phyloP scores from a whole-genome alignment of 2,113 vertebrate species.

The Eublepharis macularius region DNA sequence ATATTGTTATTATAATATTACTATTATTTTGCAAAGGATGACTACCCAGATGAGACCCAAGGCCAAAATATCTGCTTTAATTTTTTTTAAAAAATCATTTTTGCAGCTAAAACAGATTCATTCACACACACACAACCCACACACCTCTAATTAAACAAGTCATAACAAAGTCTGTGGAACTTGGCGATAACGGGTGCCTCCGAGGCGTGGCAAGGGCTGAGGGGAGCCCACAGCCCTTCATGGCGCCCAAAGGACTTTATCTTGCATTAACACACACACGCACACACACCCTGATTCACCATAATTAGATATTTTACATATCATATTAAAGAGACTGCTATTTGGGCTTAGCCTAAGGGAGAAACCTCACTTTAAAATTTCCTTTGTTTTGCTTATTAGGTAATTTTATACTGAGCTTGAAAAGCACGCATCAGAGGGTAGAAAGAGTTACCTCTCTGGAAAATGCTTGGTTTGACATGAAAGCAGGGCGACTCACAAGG shows the following conservation, averaged over 20 bases:
- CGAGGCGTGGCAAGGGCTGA: slow-evolving; percentile 44
- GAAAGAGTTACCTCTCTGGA: background rate
- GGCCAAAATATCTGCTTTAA: background rate
- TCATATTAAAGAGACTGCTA: slow-evolving; percentile 59
- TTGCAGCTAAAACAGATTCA: slow-evolving; percentile 48
- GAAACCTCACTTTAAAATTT: slow-evolving; percentile 65
- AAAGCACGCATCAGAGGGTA: too few relatives aligned
- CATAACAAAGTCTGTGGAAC: slow-evolving; percentile 66
- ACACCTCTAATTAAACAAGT: slow-evolving; percentile 70
- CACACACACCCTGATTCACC: slow-evolving; percentile 40
- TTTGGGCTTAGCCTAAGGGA: slow-evolving; percentile 64
- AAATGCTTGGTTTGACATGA: background rate
- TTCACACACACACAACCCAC: slow-evolving; percentile 34
- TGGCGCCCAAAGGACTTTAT: slow-evolving; percentile 47
- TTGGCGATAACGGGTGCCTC: slow-evolving; percentile 61
- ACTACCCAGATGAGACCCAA: background rate
- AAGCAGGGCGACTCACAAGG: background rate
- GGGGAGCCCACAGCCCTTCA: slow-evolving; percentile 56
- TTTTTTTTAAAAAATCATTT: slow-evolving; percentile 8
- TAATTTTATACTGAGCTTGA: slow-evolving; percentile 20
- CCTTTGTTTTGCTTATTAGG: slow-evolving; percentile 45
- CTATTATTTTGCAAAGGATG: background rate
- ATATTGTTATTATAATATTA: too few relatives aligned
- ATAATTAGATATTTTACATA: slow-evolving; percentile 70
- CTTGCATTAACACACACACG: slow-evolving; percentile 45